Conservation (phyloP, 2,797 vertebrate species). For the Xiphophorus birchmanni region DNA sequence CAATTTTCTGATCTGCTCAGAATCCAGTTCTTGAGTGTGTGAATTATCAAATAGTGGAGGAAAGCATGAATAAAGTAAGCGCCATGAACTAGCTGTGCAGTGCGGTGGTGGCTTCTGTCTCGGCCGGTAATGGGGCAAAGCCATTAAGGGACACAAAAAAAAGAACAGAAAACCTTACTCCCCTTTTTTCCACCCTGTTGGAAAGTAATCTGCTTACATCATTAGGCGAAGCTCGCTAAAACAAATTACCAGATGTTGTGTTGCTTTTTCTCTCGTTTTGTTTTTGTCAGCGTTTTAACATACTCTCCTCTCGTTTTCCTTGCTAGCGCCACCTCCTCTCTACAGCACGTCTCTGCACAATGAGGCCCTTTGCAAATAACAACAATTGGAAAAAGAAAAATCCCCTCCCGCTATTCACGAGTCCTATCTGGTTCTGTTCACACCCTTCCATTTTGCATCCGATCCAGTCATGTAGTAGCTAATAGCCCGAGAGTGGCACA, state of each 20-base stretch:
- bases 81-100: conserved; percentile 41
- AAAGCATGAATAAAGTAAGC: conserved; percentile 47
- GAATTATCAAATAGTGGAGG: conserved; percentile 57
- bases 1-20: conserved; percentile 64
- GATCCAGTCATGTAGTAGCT: conserved; percentile 90
- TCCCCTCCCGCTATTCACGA: conserved; percentile 85
- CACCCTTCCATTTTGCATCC: conserved; percentile 80
- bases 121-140: conserved; percentile 63
- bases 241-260: conserved; percentile 98
- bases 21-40: conserved; percentile 57
- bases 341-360: conserved; percentile 84
- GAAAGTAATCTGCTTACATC: conserved; percentile 98
- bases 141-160: conserved; percentile 55
- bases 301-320: conserved; percentile 86
- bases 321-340: conserved; percentile 84
- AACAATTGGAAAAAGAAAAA: conserved; percentile 85
- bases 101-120: conserved; percentile 53
- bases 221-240: conserved; percentile 95
- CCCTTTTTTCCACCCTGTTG: conserved; percentile 77
- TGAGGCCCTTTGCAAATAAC: conserved; percentile 92
- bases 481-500: conserved; percentile 91
- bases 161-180: conserved; percentile 24
- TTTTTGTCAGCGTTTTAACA: conserved; percentile 86
- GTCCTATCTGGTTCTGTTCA: conserved; percentile 80
- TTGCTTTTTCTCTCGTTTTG: conserved; percentile 71